A percentile compares a stretch with the other conserved stretches of the same genome.
Evolutionary conservation across 2,888 invertebrate species (phyloP).

Genomic region (Himalopsyche kuldschensis): DNA sequence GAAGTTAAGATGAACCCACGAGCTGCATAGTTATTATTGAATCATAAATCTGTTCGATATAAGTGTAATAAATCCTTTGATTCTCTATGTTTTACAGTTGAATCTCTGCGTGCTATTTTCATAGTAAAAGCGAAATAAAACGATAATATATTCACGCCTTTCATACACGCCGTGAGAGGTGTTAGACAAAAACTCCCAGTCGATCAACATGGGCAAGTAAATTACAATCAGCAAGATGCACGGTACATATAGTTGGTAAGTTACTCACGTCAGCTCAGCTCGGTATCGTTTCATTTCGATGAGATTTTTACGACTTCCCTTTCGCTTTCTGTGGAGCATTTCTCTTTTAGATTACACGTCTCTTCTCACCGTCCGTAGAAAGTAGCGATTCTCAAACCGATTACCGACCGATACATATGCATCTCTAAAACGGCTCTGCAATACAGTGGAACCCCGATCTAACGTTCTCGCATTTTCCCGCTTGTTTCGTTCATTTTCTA

Average conservation of each 20-base stretch:
- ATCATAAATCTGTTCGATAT: too few species aligned
- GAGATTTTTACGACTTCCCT: slow-evolving; percentile 27
- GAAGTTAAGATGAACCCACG: too few species aligned
- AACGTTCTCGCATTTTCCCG: too few species aligned
- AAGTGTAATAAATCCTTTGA: too few species aligned
- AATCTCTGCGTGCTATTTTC: background rate
- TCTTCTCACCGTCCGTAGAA: background rate
- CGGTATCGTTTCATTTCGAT: background rate
- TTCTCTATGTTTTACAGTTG: too few species aligned
- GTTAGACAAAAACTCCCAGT: background rate
- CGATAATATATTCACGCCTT: background rate
- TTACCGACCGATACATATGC: too few species aligned
- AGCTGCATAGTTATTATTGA: too few species aligned
- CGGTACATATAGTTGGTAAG: background rate
- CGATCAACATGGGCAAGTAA: background rate
- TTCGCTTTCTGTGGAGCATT: slow-evolving; percentile 34
- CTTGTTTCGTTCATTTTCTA: too few species aligned
- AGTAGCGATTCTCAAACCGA: background rate
- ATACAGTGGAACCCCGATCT: too few species aligned
- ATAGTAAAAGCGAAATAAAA: background rate
- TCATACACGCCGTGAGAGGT: background rate
- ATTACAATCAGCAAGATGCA: background rate
- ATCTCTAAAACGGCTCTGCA: too few species aligned
- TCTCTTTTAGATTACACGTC: background rate
- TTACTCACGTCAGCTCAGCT: background rate